Evolutionary conservation across 2,888 invertebrate species (phyloP), one percentile per base, ranked within the genome.

Genomic region (Lysandra bellargus): DNA sequence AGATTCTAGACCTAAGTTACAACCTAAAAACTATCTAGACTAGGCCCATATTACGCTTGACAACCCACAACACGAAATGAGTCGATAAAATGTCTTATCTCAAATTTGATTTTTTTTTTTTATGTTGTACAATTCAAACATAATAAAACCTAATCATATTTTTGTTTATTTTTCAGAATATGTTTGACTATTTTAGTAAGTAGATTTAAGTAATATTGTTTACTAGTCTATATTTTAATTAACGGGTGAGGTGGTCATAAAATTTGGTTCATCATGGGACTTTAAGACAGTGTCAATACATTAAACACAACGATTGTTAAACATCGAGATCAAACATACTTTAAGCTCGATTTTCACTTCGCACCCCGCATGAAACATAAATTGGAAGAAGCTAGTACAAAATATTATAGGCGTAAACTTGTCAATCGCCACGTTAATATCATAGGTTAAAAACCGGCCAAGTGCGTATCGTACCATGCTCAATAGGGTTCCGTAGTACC

Each of bases 261-360:
- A 69, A 69, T 60, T n/a, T 23, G n/a, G 23, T n/a, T 23, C 61
- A 23, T 60, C 60, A n/a, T 30, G 69, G 69, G 12, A 14, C 69
- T 69, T 69, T 69, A 69, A 33, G 30, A 33, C 1, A 69, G 4
- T 9, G 14, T 33, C 33, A 69, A 69, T 69, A 69, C 69, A 69
- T 69, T 69, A 69, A 69, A 33, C 69, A 69, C 12, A 30, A 12
- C 69, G 69, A 33, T 69, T 69, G 69, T 33, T 33, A 33, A 69
- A 33, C 69, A 53, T 53, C 53, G 3, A 53, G 14, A 12, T 53
- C 53, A 69, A 69, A 14, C 33, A 69, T 14, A 33, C 12, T 9
- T 69, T 12, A 1, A 23, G 33, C 5, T 33, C 33, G 14, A 69
- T 14, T 69, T 30, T 30, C 30, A 12, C 23, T n/a, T 61, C 61